Conservation (phyloP, 2,888 invertebrate species). For the Dasysyrphus tricinctus region DNA sequence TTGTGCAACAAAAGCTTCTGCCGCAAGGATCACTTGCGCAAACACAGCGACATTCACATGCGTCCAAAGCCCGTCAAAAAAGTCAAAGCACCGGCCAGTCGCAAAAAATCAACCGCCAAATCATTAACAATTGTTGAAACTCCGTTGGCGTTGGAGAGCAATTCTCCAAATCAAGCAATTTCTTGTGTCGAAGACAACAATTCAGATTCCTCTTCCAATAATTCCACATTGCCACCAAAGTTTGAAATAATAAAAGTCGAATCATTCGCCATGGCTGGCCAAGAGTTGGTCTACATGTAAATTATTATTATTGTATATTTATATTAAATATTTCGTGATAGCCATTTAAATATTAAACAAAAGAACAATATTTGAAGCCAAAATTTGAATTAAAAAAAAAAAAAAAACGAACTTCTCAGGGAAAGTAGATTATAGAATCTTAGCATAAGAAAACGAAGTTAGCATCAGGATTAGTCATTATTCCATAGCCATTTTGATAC, state of each 20-base stretch:
- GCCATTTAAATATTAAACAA: constrained; percentile 31
- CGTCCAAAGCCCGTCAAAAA: constrained; percentile 81
- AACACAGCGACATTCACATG: constrained; percentile 91
- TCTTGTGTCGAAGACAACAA: constrained; percentile 56
- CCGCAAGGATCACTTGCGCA: constrained; percentile 95
- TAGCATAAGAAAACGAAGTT: constrained; percentile 9
- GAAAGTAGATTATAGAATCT: constrained; percentile 52
- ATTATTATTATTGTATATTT: constrained; percentile 51
- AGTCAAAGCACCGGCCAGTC: constrained; percentile 40
- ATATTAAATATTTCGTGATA: constrained; percentile 52
- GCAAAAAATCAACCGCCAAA: constrained; percentile 49
- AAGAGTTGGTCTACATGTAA: constrained; percentile 58
- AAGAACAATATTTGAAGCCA: constrained; percentile 54
- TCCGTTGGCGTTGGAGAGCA: constrained; percentile 36
- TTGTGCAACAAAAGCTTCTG: constrained; percentile 94
- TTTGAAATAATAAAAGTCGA: constrained; percentile 63
- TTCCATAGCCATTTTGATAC: constrained; percentile 43
- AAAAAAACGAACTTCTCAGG: constrained; percentile 46
- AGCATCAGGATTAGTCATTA: constrained; percentile 46
- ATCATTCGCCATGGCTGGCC: constrained; percentile 48
- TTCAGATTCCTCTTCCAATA: constrained; percentile 43
- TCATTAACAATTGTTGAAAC: constrained; percentile 70
- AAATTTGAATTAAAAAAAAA: constrained; percentile 37
- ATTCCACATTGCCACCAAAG: constrained; percentile 48
- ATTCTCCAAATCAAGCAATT: constrained; percentile 29